Evolutionary conservation across 2,888 invertebrate genomes (phyloP), one percentile per base, ranked within the genome.

Genomic region (Diarsia mendica): DNA sequence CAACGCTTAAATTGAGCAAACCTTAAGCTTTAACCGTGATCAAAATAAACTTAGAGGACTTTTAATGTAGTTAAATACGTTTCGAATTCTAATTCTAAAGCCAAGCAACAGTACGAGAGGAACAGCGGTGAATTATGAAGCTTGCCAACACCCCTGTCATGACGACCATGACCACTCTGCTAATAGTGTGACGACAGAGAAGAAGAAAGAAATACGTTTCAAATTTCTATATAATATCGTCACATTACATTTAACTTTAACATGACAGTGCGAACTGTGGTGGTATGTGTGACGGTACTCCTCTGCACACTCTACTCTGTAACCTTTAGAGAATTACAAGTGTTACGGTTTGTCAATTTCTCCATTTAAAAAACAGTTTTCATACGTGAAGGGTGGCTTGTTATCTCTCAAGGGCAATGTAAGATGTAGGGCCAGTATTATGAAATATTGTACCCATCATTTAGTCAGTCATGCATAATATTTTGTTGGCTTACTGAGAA

Each of bases 361-460:
- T 49, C 33, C 8, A 28, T n/a, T n/a, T 11, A 18, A 55, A 13
- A 28, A n/a, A 63, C 15, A 9, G 28, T 51, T 60, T 11, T 23
- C 20, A 60, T 49, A 66, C n/a, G 8, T 5, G 10, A 15, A 49
- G 18, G 10, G 6, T 8, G 18, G 10, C 13, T 63, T 70, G 63
- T 9, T 44, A 70, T 55, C 44, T 77, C 18, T 77, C 53, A 39
- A n/a, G 77, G 28, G 69, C n/a, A 5, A 23, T 4, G 51, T 51
- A 53, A 67, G 11, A 68, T 60, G 8, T 15, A 46, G 39, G 15
- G 28, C 18, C 18, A 33, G 33, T 61, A 51, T 2, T 28, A 51
- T 60, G 11, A 68, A 51, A 76, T 61, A 68, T 61, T 53, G 10
- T 10, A 39, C 8, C 20, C 11, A 67, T 67, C 23, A 49, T 28